Evolutionary conservation across 2,113 vertebrate genomes (phyloP).

Genomic region (Pelecanus crispus): DNA sequence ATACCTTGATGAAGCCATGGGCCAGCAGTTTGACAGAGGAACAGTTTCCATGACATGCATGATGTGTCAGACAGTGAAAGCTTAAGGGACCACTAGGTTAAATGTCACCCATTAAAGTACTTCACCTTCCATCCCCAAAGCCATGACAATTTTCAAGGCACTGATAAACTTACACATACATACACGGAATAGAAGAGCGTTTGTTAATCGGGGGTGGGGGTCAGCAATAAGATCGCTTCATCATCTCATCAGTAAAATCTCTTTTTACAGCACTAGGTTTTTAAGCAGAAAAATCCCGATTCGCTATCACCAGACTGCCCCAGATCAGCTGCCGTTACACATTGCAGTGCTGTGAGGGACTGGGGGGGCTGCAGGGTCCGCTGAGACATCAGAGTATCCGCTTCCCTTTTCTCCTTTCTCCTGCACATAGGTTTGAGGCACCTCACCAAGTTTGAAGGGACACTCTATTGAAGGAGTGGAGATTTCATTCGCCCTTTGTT

Average conservation of each 20-base stretch:
- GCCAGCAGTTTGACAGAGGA: not conserved
- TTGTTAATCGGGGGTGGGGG: not conserved
- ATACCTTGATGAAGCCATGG: not conserved
- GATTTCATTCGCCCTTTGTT: not conserved
- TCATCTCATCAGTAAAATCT: not conserved
- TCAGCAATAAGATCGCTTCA: not conserved
- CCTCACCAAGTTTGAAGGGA: not conserved
- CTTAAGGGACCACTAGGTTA: not conserved
- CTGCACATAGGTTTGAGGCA: not conserved
- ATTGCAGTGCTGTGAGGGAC: not conserved
- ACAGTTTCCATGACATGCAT: not conserved
- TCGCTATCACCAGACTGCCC: not conserved
- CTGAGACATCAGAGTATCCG: not conserved
- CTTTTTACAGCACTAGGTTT: not conserved
- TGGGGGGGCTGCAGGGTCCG: not conserved
- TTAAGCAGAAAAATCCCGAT: not conserved
- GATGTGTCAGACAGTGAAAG: not conserved
- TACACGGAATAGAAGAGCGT: not conserved
- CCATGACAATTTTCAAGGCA: not conserved
- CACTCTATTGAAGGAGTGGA: not conserved
- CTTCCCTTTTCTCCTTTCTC: not conserved
- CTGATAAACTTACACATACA: not conserved
- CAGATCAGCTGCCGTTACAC: not conserved
- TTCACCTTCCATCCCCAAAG: not conserved
- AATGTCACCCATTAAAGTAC: not conserved